These are phyloP conservation scores for Prinia subflava DNA, from an alignment of 2,113 vertebrate genomes.

Conservation along the genomic window DNA sequence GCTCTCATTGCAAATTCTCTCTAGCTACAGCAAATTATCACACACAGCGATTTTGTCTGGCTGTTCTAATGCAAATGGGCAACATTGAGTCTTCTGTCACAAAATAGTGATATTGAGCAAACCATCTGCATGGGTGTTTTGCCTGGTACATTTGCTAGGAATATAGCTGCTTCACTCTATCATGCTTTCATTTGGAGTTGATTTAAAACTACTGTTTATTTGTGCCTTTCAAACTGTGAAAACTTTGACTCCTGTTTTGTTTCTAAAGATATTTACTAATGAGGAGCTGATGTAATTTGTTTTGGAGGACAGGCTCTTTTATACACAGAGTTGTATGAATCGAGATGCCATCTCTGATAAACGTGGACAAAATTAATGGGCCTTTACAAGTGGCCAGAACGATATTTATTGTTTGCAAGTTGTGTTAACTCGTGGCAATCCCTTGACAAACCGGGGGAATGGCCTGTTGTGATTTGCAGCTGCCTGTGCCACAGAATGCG, in stretches of 20 bases:
- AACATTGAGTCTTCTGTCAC: background rate
- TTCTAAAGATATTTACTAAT: background rate
- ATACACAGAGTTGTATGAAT: background rate
- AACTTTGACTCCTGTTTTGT: background rate
- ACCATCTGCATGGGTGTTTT: background rate
- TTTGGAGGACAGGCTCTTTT: background rate
- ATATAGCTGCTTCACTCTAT: background rate
- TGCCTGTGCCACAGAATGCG: background rate
- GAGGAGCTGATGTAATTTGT: background rate
- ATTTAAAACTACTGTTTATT: background rate
- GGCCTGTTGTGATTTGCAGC: conserved; percentile 23
- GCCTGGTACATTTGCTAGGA: background rate
- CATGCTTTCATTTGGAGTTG: background rate
- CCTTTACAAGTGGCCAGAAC: background rate
- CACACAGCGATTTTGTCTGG: conserved; percentile 15
- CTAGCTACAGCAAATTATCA: conserved; percentile 30
- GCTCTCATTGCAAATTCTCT: conserved; percentile 33
- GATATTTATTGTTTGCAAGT: background rate
- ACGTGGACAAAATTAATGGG: background rate
- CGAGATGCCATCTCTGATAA: background rate
- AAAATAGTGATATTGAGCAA: background rate
- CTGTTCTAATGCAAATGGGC: conserved; percentile 42
- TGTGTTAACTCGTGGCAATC: background rate
- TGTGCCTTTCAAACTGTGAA: background rate
- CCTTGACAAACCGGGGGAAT: background rate